Conservation (phyloP, 2,888 invertebrate genomes). For the Clunio marinus region DNA sequence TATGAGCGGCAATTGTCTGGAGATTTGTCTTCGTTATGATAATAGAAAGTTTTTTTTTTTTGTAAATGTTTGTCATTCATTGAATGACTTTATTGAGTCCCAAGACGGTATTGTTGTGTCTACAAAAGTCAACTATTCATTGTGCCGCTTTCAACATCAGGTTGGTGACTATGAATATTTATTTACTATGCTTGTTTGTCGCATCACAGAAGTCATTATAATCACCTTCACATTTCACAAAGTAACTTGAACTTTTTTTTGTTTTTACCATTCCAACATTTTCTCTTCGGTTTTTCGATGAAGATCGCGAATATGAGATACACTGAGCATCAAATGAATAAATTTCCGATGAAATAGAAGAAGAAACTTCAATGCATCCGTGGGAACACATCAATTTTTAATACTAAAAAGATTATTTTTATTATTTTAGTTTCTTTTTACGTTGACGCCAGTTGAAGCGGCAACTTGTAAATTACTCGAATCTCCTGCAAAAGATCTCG, state of each 20-base stretch:
- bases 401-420: no score
- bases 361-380: background rate
- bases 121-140: background rate
- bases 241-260: background rate
- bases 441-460: slow-evolving; percentile 10
- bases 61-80: background rate
- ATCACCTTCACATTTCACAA: slow-evolving; percentile 6
- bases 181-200: background rate
- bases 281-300: background rate
- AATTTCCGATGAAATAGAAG: background rate
- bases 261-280: background rate
- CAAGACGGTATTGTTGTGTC: background rate
- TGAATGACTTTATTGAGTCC: background rate
- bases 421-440: no score
- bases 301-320: slow-evolving; percentile 4
- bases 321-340: background rate
- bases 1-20: background rate
- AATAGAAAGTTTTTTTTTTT: background rate
- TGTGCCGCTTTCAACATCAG: no score
- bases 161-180: background rate
- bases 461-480: background rate
- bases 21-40: slow-evolving; percentile 5
- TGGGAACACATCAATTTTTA: slow-evolving; percentile 9
- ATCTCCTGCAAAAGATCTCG: background rate
- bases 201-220: background rate